phyloP scores from a whole-genome alignment of 1,140 invertebrate species.

The Ceratosolen solmsi region DNA sequence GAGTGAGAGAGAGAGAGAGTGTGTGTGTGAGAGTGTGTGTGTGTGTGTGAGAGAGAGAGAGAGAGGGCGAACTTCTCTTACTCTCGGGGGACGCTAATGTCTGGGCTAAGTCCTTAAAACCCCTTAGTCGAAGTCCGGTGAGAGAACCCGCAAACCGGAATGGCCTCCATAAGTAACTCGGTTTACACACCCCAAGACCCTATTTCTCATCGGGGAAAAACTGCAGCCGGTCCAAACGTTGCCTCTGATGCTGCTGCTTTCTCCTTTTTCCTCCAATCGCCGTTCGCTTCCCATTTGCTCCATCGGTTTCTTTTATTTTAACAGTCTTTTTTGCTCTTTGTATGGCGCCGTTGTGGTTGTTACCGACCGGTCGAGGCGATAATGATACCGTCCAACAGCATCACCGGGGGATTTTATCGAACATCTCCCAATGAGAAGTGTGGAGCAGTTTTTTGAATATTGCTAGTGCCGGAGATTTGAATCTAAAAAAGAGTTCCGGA shows the following conservation, averaged over 20 bases:
- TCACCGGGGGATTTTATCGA: background rate
- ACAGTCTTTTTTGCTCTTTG: background rate
- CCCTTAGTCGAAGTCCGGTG: conserved; percentile 53
- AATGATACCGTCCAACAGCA: conserved; percentile 19
- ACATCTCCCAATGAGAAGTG: background rate
- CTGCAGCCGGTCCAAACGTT: conserved; percentile 48
- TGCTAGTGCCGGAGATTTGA: conserved; percentile 19
- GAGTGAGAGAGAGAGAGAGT: background rate
- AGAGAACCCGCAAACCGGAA: conserved; percentile 64
- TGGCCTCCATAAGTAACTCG: conserved; percentile 72
- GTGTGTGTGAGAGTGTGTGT: background rate
- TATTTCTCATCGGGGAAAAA: conserved; percentile 71
- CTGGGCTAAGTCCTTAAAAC: conserved; percentile 72
- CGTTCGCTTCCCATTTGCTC: conserved; percentile 4
- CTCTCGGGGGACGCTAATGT: conserved; percentile 67
- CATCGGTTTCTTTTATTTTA: conserved; percentile 29
- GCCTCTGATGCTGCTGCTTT: background rate
- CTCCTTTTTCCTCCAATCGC: background rate
- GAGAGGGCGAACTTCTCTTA: background rate
- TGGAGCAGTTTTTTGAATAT: background rate
- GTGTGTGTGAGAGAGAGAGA: background rate
- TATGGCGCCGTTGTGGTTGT: conserved; percentile 22
- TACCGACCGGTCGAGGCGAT: conserved; percentile 18
- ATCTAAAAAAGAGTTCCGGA: background rate
- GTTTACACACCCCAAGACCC: conserved; percentile 71